phyloP scores from a whole-genome alignment of 2,888 invertebrate genomes.

The Ormyrus labotus region DNA sequence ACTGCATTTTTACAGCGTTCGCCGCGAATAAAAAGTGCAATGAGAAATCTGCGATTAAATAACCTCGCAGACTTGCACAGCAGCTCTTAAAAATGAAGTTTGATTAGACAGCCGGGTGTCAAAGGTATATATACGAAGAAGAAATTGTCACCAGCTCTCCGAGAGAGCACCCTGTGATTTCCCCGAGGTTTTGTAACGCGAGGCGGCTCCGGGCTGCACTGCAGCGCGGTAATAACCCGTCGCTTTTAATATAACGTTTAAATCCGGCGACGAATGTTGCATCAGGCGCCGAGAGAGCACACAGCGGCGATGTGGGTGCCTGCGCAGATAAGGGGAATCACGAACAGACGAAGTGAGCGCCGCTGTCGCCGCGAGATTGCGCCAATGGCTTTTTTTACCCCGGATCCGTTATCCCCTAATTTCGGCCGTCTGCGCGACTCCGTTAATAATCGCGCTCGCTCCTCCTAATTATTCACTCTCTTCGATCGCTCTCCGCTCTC shows the following conservation, averaged over 20 bases:
- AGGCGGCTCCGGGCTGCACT: too few relatives aligned
- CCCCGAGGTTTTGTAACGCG: too few relatives aligned
- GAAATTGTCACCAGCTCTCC: too few relatives aligned
- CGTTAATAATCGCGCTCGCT: conserved; percentile 1
- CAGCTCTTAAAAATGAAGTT: too few relatives aligned
- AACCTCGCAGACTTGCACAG: too few relatives aligned
- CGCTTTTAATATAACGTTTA: conserved; percentile 61
- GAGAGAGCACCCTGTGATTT: too few relatives aligned
- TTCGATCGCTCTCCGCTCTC: neutral
- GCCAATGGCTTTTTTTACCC: conserved; percentile 28
- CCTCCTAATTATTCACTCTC: conserved; percentile 11
- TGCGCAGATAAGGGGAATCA: conserved; percentile 54
- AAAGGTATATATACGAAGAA: too few relatives aligned
- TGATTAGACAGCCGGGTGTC: too few relatives aligned
- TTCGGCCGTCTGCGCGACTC: conserved; percentile 9
- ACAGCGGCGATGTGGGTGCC: conserved; percentile 33
- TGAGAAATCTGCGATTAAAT: too few relatives aligned
- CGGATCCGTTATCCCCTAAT: conserved; percentile 25
- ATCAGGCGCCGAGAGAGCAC: conserved; percentile 44
- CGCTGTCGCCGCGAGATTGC: conserved; percentile 13
- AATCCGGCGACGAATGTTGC: conserved; percentile 59
- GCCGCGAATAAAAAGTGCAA: too few relatives aligned
- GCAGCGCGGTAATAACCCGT: conserved; percentile 42
- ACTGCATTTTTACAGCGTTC: too few relatives aligned
- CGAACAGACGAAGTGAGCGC: conserved; percentile 45